phyloP scores from a whole-genome alignment of 2,888 invertebrate species.

The Tenthredo distinguenda region DNA sequence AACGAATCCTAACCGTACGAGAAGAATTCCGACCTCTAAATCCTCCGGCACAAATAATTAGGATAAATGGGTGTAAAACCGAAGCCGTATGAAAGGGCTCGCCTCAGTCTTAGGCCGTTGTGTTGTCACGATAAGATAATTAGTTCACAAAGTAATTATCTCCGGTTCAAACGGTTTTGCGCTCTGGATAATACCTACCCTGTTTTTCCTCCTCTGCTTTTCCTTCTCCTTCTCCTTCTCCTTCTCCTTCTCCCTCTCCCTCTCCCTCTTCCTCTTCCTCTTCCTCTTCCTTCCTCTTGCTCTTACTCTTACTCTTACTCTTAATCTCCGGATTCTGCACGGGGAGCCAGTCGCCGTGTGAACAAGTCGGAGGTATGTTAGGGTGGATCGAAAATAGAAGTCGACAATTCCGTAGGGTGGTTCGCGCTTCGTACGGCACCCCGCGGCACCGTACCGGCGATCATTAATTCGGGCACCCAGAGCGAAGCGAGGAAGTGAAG shows the following conservation, averaged over 20 bases:
- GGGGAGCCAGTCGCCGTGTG: neutral
- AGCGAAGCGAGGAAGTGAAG: slow-evolving; percentile 6
- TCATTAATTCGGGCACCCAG: slow-evolving; percentile 24
- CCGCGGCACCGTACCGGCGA: neutral
- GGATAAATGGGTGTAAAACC: slow-evolving; percentile 45
- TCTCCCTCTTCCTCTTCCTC: neutral
- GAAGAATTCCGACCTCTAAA: neutral
- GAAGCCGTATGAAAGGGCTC: neutral
- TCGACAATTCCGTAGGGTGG: too few relatives aligned
- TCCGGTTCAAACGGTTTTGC: neutral
- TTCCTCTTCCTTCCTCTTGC: neutral
- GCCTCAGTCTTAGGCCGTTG: slow-evolving; percentile 52
- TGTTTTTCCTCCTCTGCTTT: neutral
- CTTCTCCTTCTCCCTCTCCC: neutral
- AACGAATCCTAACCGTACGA: too few relatives aligned
- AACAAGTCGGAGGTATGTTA: neutral
- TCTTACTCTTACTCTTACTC: neutral
- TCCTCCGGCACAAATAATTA: neutral
- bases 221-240: neutral
- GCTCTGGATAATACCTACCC: neutral
- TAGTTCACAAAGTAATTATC: slow-evolving; percentile 32
- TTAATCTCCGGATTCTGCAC: neutral
- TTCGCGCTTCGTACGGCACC: neutral
- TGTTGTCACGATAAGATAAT: slow-evolving; percentile 3
- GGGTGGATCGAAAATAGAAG: neutral